Percentiles rank a stretch among this genome's conserved stretches.
Evolutionary conservation across 2,888 invertebrate genomes (phyloP).

Genomic region (Buathra laborator): DNA sequence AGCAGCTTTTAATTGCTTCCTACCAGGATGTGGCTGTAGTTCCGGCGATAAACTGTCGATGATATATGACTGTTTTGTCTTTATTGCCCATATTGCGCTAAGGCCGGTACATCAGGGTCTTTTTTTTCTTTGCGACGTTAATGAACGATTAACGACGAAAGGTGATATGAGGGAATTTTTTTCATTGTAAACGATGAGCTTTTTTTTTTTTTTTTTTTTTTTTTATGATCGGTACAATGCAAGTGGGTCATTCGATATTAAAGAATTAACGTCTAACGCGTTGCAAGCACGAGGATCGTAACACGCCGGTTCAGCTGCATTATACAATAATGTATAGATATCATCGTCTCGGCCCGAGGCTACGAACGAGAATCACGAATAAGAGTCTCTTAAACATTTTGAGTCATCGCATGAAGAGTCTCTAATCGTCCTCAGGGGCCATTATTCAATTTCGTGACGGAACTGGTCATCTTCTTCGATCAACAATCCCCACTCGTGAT

Average conservation of each 20-base stretch:
- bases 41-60: constrained; percentile 54
- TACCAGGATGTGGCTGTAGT: constrained; percentile 48
- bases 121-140: constrained; percentile 12
- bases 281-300: neutral
- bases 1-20: constrained; percentile 59
- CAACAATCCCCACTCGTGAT: constrained; percentile 36
- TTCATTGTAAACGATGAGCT: neutral
- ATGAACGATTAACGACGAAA: constrained; percentile 14
- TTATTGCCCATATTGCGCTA: constrained; percentile 38
- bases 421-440: constrained; percentile 49
- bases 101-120: constrained; percentile 4
- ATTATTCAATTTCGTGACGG: constrained; percentile 64
- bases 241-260: constrained; percentile 24
- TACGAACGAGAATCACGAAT: constrained; percentile 12
- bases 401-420: constrained; percentile 63
- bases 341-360: constrained; percentile 3
- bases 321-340: constrained; percentile 10
- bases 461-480: constrained; percentile 49
- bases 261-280: constrained; percentile 12
- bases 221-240: neutral
- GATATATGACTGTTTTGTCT: constrained; percentile 26
- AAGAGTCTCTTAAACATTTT: constrained; percentile 63
- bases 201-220: neutral
- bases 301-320: neutral
- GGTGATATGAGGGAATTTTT: neutral